A percentile compares a stretch with the other conserved stretches of the same genome.
Evolutionary conservation across 2,888 invertebrate species (phyloP).

Genomic region (Rhyacophila evoluta): DNA sequence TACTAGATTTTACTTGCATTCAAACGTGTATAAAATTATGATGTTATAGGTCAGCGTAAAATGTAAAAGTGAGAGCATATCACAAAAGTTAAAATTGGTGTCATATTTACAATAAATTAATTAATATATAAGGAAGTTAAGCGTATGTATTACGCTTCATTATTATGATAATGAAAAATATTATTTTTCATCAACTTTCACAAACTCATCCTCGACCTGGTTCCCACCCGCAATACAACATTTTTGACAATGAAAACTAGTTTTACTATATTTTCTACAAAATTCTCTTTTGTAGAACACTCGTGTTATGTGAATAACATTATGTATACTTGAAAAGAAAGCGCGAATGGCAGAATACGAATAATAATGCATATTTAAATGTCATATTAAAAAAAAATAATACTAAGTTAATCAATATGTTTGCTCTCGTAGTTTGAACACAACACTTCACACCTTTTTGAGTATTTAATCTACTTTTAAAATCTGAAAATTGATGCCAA

Average conservation of each 20-base stretch:
- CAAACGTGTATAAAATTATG: no score
- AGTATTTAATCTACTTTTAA: no score
- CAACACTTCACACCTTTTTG: no score
- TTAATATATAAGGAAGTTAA: neutral
- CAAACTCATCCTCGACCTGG: neutral
- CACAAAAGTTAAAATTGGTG: neutral
- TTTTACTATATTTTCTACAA: neutral
- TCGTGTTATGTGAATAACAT: neutral
- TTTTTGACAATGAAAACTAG: neutral
- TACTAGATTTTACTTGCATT: no score
- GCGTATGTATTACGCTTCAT: neutral
- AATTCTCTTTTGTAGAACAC: neutral
- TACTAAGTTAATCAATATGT: no score
- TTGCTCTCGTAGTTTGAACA: no score
- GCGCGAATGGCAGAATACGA: neutral
- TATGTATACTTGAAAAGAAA: neutral
- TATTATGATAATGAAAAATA: neutral
- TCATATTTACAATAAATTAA: neutral
- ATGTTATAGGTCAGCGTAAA: no score
- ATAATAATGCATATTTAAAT: no score
- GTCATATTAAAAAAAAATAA: no score
- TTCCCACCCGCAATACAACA: neutral
- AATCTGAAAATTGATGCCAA: no score
- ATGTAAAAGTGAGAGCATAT: neutral
- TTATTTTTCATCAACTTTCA: neutral